Conservation (phyloP, 2,797 vertebrate species). For the Enteromius treurensis region DNA sequence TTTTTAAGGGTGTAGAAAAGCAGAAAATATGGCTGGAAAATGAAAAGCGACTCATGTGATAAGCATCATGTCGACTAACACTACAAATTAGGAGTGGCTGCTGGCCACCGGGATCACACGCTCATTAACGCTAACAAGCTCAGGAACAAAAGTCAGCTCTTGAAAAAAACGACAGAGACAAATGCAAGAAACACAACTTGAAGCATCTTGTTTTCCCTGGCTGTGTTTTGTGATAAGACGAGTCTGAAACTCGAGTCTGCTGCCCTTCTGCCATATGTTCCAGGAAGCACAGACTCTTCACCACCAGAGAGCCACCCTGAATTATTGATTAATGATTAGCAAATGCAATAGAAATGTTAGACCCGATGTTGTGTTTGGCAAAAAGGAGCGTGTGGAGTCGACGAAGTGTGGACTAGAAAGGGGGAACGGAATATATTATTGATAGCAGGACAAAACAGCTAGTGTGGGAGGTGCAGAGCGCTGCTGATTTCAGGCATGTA, state of each 20-base stretch:
- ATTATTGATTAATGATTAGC: constrained; percentile 99
- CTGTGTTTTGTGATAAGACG: constrained; percentile 79
- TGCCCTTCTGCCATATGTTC: constrained; percentile 88
- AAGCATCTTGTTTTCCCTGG: constrained; percentile 77
- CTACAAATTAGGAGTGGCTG: constrained; percentile 77
- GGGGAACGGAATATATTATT: constrained; percentile 88
- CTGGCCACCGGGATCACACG: constrained; percentile 64
- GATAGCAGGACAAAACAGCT: constrained; percentile 97
- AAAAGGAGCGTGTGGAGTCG: constrained; percentile 50
- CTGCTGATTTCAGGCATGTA: constrained; percentile 95
- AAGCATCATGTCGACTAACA: constrained; percentile 71
- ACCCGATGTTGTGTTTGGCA: constrained; percentile 75
- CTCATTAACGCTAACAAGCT: constrained; percentile 72
- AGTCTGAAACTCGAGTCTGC: constrained; percentile 73
- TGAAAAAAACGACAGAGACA: constrained; percentile 46
- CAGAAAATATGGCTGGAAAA: constrained; percentile 66
- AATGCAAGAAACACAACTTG: constrained; percentile 69
- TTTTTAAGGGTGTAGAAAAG: neutral
- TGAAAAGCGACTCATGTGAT: constrained; percentile 69
- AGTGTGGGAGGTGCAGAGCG: constrained; percentile 89
- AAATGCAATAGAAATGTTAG: constrained; percentile 98
- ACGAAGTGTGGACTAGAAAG: constrained; percentile 48
- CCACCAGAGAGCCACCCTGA: constrained; percentile 84
- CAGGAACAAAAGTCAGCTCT: constrained; percentile 74
- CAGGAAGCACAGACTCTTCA: constrained; percentile 87